Conservation (phyloP, 2,113 vertebrate species). For the Antigone vipio region DNA sequence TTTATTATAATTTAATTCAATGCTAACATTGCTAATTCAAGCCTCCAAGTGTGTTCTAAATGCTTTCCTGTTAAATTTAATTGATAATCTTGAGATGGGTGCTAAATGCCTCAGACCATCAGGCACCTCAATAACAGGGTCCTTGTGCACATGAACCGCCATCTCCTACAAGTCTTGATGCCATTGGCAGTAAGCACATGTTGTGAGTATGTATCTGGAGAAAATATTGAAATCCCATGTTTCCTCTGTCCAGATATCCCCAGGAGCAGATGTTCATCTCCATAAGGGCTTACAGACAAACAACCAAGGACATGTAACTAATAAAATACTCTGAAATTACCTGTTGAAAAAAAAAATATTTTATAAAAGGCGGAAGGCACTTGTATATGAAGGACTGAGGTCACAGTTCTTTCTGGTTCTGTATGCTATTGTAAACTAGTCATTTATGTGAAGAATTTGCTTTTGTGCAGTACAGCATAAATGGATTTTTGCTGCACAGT, state of each 20-base stretch:
- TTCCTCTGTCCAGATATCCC: constrained; percentile 3
- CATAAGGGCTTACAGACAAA: constrained; percentile 18
- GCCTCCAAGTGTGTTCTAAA: not conserved
- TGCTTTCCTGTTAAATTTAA: not conserved
- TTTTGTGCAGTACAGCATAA: not conserved
- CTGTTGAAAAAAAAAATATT: not conserved
- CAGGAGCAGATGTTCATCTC: constrained; percentile 40
- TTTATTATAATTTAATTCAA: not conserved
- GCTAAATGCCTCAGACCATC: not conserved
- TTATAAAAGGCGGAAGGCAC: not conserved
- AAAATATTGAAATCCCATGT: not conserved
- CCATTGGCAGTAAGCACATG: not conserved
- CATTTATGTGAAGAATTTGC: constrained; percentile 24
- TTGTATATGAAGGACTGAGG: not conserved
- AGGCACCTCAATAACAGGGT: not conserved
- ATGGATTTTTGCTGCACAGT: not conserved
- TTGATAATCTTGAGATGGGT: not conserved
- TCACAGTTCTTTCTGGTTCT: constrained; percentile 17
- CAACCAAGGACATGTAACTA: constrained; percentile 1
- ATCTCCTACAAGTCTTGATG: not conserved
- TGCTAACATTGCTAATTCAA: not conserved
- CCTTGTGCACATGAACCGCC: not conserved
- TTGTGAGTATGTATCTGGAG: not conserved
- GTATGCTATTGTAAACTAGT: not conserved
- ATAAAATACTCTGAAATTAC: constrained; percentile 29